Percentiles rank a stretch among this genome's conserved stretches.
Evolutionary conservation across 2,797 vertebrate genomes (phyloP).

Genomic region (Echeneis naucrates): DNA sequence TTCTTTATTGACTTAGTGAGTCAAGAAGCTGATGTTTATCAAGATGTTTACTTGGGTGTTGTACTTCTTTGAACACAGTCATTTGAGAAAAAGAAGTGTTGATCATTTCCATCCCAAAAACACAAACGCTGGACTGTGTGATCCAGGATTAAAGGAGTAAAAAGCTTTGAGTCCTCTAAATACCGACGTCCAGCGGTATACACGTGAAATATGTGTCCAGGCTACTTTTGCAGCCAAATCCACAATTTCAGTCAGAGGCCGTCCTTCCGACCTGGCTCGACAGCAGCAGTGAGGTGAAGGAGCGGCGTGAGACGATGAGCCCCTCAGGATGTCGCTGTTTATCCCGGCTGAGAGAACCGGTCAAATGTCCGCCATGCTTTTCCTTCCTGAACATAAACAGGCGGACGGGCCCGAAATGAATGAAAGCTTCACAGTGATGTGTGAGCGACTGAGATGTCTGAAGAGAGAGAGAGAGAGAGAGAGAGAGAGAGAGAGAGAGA

Average conservation of each 20-base stretch:
- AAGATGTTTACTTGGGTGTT: neutral
- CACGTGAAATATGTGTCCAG: neutral
- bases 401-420: too few species aligned
- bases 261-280: slow-evolving; percentile 92
- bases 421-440: too few species aligned
- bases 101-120: neutral
- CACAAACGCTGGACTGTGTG: neutral
- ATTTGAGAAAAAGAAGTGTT: neutral
- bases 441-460: too few species aligned
- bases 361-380: too few species aligned
- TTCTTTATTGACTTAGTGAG: neutral
- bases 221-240: slow-evolving; percentile 68
- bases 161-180: neutral
- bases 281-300: too few species aligned
- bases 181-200: too few species aligned
- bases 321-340: too few species aligned
- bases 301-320: too few species aligned
- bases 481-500: too few species aligned
- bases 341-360: too few species aligned
- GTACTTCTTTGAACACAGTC: neutral
- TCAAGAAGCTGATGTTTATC: neutral
- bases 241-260: slow-evolving; percentile 88
- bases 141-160: neutral
- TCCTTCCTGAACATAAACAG: too few species aligned
- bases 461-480: too few species aligned